These are phyloP conservation scores for Caenorhabditis sulstoni DNA, from an alignment of 2,888 invertebrate species.

Conservation along the genomic window DNA sequence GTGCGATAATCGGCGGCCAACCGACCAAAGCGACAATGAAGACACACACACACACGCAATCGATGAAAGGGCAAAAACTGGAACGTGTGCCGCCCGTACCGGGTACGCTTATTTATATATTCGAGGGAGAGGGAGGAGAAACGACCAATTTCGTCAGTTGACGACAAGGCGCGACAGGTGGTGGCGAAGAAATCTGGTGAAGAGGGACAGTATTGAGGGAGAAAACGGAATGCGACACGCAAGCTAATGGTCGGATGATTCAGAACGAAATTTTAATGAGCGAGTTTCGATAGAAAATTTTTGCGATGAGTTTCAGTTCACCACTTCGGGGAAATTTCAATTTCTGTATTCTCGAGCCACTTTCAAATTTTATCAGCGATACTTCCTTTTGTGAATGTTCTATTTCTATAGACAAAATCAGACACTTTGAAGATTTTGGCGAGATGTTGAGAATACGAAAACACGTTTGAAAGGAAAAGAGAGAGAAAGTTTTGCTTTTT, in stretches of 20 bases:
- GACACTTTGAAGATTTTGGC: too few relatives aligned
- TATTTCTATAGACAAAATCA: not conserved
- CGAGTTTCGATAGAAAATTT: too few relatives aligned
- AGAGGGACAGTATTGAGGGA: too few relatives aligned
- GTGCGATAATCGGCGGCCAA: conserved; percentile 18
- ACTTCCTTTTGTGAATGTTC: too few relatives aligned
- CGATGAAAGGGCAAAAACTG: conserved; percentile 48
- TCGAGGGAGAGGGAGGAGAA: not conserved
- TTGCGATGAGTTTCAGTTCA: too few relatives aligned
- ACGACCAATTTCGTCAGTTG: conserved; percentile 40
- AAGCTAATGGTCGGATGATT: too few relatives aligned
- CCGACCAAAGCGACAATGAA: not conserved
- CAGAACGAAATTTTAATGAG: too few relatives aligned
- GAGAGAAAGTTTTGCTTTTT: conserved; percentile 2
- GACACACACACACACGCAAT: conserved; percentile 19
- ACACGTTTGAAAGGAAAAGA: conserved; percentile 2
- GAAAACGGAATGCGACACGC: too few relatives aligned
- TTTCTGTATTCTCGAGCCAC: too few relatives aligned
- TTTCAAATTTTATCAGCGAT: too few relatives aligned
- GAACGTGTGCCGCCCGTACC: conserved; percentile 35
- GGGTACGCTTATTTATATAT: conserved; percentile 26
- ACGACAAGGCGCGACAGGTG: conserved; percentile 34
- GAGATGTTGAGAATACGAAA: not conserved
- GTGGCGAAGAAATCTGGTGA: not conserved
- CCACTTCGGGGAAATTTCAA: too few relatives aligned